Evolutionary conservation across 2,888 invertebrate species (phyloP).

Genomic region (Camponotus fellah): DNA sequence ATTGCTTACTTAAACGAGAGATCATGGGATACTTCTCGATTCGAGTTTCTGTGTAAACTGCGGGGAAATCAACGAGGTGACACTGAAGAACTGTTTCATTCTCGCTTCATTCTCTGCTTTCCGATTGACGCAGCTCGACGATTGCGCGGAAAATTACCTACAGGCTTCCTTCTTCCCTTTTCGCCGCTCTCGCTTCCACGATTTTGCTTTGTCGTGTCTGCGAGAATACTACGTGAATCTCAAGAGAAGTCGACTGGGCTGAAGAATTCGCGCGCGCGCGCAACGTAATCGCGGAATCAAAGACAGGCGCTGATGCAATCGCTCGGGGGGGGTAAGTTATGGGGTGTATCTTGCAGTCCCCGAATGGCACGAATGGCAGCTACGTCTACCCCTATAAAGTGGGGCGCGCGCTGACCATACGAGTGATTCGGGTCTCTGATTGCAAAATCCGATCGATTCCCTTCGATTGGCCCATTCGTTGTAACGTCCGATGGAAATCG

Average conservation of each 20-base stretch:
- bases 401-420: slow-evolving; percentile 50
- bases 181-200: not conserved
- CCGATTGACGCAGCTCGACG: slow-evolving; percentile 62
- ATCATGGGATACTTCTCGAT: slow-evolving; percentile 67
- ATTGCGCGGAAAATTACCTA: slow-evolving; percentile 72
- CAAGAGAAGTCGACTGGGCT: slow-evolving; percentile 39
- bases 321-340: slow-evolving; percentile 55
- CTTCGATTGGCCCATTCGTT: slow-evolving; percentile 75
- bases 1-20: slow-evolving; percentile 54
- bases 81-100: slow-evolving; percentile 76
- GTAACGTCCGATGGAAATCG: slow-evolving; percentile 78
- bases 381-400: slow-evolving; percentile 49
- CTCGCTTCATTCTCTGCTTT: slow-evolving; percentile 56
- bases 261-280: slow-evolving; percentile 24
- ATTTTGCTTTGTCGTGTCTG: slow-evolving; percentile 9
- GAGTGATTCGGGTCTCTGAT: slow-evolving; percentile 71
- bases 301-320: slow-evolving; percentile 53
- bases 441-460: slow-evolving; percentile 74
- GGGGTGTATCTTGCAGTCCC: slow-evolving; percentile 61
- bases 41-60: slow-evolving; percentile 67
- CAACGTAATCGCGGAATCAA: slow-evolving; percentile 47
- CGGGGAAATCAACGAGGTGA: slow-evolving; percentile 68
- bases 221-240: slow-evolving; percentile 24
- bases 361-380: slow-evolving; percentile 41
- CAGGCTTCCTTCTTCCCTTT: slow-evolving; percentile 10